Percentiles rank a stretch among this genome's conserved stretches.
Evolutionary conservation across 2,797 vertebrate genomes (phyloP).

Genomic region (Uromys caudimaculatus): DNA sequence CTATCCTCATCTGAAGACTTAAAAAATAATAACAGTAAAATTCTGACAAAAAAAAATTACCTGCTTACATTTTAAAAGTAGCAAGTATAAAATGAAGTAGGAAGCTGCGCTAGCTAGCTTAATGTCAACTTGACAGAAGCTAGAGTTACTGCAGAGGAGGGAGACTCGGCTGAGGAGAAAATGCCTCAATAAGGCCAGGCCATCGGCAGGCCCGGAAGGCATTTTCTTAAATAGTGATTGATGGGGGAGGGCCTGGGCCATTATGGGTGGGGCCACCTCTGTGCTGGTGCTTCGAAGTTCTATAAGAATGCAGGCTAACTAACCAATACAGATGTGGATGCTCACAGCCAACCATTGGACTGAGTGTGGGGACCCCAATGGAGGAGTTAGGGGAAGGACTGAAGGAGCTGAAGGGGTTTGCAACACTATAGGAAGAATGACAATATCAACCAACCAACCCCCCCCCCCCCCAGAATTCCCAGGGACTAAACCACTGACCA

Average conservation of each 20-base stretch:
- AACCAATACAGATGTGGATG: background rate
- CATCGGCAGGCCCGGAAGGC: background rate
- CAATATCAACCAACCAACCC: background rate
- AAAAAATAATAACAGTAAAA: background rate
- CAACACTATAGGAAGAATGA: background rate
- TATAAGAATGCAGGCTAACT: background rate
- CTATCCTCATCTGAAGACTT: constrained; percentile 14
- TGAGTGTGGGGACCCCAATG: background rate
- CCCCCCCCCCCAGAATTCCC: too few relatives aligned
- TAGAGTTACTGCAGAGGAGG: background rate
- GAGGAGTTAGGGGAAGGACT: background rate
- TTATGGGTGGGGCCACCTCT: background rate
- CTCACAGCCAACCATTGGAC: background rate
- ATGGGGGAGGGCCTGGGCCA: background rate
- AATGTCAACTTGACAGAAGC: background rate
- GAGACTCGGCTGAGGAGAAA: background rate
- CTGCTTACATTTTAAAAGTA: constrained; percentile 25
- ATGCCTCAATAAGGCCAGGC: background rate
- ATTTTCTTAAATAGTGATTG: background rate
- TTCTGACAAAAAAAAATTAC: constrained; percentile 56
- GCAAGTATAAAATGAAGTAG: constrained; percentile 1
- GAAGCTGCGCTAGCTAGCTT: background rate
- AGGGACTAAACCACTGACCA: too few relatives aligned
- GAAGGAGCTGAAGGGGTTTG: background rate
- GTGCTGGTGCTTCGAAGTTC: background rate